These are phyloP conservation scores for Acronicta alni DNA, from an alignment of 2,888 invertebrate genomes.

Conservation along the genomic window DNA sequence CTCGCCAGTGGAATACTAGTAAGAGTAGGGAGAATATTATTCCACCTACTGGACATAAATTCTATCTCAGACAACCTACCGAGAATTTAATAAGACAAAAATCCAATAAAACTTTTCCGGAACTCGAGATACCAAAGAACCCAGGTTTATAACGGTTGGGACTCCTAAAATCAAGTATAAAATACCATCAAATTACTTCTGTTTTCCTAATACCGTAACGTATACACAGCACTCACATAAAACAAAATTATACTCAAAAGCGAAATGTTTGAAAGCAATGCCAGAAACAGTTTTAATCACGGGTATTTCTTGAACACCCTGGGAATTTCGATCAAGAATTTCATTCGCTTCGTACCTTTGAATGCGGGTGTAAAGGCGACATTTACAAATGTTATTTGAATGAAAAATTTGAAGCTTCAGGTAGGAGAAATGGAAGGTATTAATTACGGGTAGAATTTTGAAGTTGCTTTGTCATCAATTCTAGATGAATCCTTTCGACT, in stretches of 20 bases:
- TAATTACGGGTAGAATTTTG: constrained; percentile 19
- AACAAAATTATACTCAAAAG: neutral
- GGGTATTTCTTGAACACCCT: constrained; percentile 8
- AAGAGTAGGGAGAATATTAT: neutral
- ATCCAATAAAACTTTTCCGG: neutral
- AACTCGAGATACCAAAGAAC: neutral
- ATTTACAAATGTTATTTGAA: constrained; percentile 34
- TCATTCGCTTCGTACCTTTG: constrained; percentile 15
- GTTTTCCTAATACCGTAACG: neutral
- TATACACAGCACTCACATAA: neutral
- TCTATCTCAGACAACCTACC: no score
- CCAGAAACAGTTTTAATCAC: constrained; percentile 22
- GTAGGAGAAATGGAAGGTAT: constrained; percentile 22
- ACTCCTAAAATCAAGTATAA: no score
- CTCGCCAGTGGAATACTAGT: neutral
- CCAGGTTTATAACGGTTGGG: no score
- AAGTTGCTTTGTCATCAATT: neutral
- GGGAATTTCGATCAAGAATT: constrained; percentile 26
- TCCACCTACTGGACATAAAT: neutral
- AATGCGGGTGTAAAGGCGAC: constrained; percentile 16
- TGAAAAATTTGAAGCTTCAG: constrained; percentile 27
- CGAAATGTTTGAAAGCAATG: constrained; percentile 15
- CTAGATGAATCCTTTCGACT: neutral
- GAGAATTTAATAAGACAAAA: neutral
- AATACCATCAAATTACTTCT: neutral